These are phyloP conservation scores for Macquaria ambigua DNA, from an alignment of 2,113 vertebrate genomes.

Conservation along the genomic window DNA sequence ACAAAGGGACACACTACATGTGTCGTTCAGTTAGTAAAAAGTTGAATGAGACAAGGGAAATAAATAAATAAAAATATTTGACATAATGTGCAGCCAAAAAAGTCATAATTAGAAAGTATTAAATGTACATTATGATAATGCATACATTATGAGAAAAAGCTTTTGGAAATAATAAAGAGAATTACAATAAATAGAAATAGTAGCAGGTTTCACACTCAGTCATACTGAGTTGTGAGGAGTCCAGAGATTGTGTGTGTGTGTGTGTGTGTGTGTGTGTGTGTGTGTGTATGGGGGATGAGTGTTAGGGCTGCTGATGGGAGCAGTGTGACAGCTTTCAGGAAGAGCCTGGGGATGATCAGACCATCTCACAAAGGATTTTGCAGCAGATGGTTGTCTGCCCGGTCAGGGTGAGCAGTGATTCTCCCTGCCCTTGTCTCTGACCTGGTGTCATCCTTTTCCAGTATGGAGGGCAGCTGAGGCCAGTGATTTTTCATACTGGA, in stretches of 20 bases:
- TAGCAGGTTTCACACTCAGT: conserved; percentile 24
- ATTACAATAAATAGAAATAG: neutral
- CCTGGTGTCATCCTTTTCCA: conserved; percentile 64
- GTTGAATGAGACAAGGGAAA: neutral
- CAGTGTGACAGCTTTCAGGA: conserved; percentile 34
- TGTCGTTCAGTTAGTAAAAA: neutral
- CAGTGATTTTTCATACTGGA: conserved; percentile 51
- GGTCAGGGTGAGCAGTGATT: conserved; percentile 28
- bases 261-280: neutral
- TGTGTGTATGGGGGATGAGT: neutral
- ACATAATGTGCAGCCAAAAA: neutral
- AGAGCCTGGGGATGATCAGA: conserved; percentile 32
- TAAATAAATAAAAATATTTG: neutral
- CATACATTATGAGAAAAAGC: conserved; percentile 5
- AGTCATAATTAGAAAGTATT: conserved; percentile 4
- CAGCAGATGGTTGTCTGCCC: conserved; percentile 73
- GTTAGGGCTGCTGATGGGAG: conserved; percentile 1
- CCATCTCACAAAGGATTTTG: conserved; percentile 55
- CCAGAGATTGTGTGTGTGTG: neutral
- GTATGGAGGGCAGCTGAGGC: conserved; percentile 53
- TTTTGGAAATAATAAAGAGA: neutral
- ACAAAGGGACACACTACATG: neutral
- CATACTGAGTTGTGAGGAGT: neutral
- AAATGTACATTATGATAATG: conserved; percentile 9
- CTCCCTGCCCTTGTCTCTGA: conserved; percentile 66